A percentile compares a stretch with the other conserved stretches of the same genome.
Evolutionary conservation across 2,888 invertebrate species (phyloP).

Genomic region (Hydriomena furcata): DNA sequence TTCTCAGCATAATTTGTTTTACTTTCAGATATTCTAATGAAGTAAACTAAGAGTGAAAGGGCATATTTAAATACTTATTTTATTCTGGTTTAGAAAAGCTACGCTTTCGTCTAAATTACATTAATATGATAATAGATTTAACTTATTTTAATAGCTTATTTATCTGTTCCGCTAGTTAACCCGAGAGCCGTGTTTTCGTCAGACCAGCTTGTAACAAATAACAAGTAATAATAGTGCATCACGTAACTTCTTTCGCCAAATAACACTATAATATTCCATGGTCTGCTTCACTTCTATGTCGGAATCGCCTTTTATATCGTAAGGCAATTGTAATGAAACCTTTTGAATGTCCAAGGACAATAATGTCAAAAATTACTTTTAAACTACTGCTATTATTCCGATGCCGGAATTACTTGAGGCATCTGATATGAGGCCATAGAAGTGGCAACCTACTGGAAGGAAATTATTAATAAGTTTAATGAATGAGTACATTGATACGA

Average conservation of each 20-base stretch:
- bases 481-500: too few relatives aligned
- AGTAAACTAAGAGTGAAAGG: background rate
- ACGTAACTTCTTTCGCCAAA: constrained; percentile 14
- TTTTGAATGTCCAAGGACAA: too few relatives aligned
- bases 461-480: too few relatives aligned
- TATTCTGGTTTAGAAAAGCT: background rate
- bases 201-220: constrained; percentile 16
- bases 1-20: constrained; percentile 3
- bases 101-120: background rate
- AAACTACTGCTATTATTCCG: too few relatives aligned
- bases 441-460: too few relatives aligned
- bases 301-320: too few relatives aligned
- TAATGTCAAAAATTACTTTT: too few relatives aligned
- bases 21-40: constrained; percentile 3
- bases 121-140: too few relatives aligned
- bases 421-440: too few relatives aligned
- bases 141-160: constrained; percentile 8
- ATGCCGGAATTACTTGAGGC: too few relatives aligned
- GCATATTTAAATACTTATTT: background rate
- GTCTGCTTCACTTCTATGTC: constrained; percentile 17
- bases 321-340: too few relatives aligned
- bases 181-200: constrained; percentile 18
- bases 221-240: constrained; percentile 11
- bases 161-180: constrained; percentile 20
- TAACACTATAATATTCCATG: constrained; percentile 11